A percentile compares a stretch with the other conserved stretches of the same genome.
These are phyloP conservation scores for Otis tarda DNA, from an alignment of 2,113 vertebrate genomes.

Conservation along the genomic window DNA sequence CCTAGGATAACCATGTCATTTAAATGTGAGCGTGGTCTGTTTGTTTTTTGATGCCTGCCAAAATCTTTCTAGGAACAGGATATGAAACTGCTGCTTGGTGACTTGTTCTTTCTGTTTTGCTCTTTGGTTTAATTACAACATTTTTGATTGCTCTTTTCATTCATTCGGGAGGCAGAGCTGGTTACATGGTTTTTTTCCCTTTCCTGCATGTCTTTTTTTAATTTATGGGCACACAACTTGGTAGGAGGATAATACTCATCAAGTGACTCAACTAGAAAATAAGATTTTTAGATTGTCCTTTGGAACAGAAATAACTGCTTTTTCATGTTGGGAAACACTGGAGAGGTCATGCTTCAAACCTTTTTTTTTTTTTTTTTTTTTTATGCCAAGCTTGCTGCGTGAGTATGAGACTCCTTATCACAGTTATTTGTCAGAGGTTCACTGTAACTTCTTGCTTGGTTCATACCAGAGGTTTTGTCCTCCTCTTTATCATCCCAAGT, in stretches of 20 bases:
- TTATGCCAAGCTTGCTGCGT: neutral
- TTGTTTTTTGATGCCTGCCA: slow-evolving; percentile 39
- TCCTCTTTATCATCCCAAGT: neutral
- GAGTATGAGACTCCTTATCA: neutral
- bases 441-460: neutral
- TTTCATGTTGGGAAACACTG: neutral
- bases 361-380: neutral
- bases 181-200: neutral
- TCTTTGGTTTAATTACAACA: slow-evolving; percentile 5
- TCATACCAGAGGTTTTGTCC: neutral
- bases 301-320: neutral
- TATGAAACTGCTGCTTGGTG: slow-evolving; percentile 21
- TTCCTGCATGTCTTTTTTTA: neutral
- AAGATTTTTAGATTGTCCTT: neutral
- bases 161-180: neutral
- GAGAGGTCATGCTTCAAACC: neutral
- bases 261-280: neutral
- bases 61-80: slow-evolving; percentile 60
- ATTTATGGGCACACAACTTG: neutral
- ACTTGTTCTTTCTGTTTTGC: slow-evolving; percentile 31
- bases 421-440: neutral
- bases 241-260: neutral
- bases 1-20: neutral
- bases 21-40: neutral
- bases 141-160: slow-evolving; percentile 42